Evolutionary conservation across 2,797 vertebrate species (phyloP), one percentile per base, ranked within the genome.

Genomic region (Serranus cabrilla): DNA sequence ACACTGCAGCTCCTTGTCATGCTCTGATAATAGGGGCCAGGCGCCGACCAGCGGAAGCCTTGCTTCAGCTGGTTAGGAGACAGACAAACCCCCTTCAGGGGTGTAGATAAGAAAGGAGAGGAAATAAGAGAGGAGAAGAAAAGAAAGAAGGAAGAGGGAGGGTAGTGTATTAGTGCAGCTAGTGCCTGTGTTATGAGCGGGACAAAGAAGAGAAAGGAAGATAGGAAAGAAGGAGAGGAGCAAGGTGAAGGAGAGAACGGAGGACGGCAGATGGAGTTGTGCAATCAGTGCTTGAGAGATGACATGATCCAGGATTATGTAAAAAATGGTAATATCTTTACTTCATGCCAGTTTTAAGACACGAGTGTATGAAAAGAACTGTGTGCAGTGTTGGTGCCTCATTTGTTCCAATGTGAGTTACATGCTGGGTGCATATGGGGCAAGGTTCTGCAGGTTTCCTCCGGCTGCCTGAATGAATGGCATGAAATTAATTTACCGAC

Each of bases 1-100:
- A 92, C 92, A 93, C 82, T 93, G 85, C 87, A 59, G 76, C 85
- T 83, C 85, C 91, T 93, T 95, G 90, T 94, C 88, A 92, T 87
- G 86, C 86, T 92, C 80, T 86, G 86, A 90, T 94, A 93, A 94
- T 93, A 88, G 83, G 86, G 87, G 84, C 85, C 67, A 87, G 85
- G 78, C 81, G 25, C 81, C 81, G 84, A 80, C 64, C 75, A 54
- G 70, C 25, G 64, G 84, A 87, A 87, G 83, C 84, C 80, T 66
- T 63, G 86, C 89, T 89, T 87, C 85, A 87, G 84, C 87, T 85
- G 86, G 61, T 88, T 73, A 84, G 83, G 74, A 89, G 81, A 87
- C 88, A 90, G 89, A 91, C 86, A 86, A 51, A 76, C n/a, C 79
- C n/a, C 67, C 88, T 91, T 90, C 72, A 87, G 85, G 82, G 81